Base-by-base conservation (phyloP, 2,113 vertebrate species). In the Elephas maximus region DNA sequence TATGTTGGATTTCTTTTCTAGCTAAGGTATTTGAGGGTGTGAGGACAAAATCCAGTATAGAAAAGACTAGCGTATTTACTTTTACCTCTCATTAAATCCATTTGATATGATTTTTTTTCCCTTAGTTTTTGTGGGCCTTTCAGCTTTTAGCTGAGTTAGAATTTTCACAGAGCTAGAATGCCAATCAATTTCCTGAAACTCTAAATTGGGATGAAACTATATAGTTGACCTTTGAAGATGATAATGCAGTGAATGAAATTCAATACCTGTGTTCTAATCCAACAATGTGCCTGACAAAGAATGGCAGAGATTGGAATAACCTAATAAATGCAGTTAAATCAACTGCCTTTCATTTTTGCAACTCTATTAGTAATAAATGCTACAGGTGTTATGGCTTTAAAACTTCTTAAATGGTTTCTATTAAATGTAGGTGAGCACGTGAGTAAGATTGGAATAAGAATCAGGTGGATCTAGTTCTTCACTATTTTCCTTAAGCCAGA, bases 271-370 rank as follows among this genome's bases (percentile, higher is more conserved):
- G 14, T 97, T 94, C 1, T 91, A 23, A 86, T 6, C 0, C 15
- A 89, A 60, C 89, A 21, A 6, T 0, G 28, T 37, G 57, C 88
- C 0, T 0, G 0, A 94, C 83, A 30, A 92, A 8, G 82, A 93
- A 97, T 85, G 83, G 95, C 26, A 2, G 96, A 95, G 23, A 88
- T 89, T 82, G 81, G 8, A 86, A 81, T n/a, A 87, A 76, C 24
- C 12, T 37, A 33, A 63, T 67, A 78, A 95, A 88, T 51, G 5
- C 44, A 79, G n/a, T 82, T 84, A 92, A 93, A 93, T 45, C n/a
- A 65, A 81, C 3, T 17, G 15, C n/a, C 37, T 88, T 96, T 88
- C 37, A 95, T 90, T 95, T 95, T 48, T 95, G 71, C 33, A 79
- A 45, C 51, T 93, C 21, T 81, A 82, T 93, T 85, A 96, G 6